A percentile compares a stretch with the other conserved stretches of the same genome.
These are phyloP conservation scores for Matsumurasca onukii DNA, from an alignment of 1,140 invertebrate species.

Conservation along the genomic window DNA sequence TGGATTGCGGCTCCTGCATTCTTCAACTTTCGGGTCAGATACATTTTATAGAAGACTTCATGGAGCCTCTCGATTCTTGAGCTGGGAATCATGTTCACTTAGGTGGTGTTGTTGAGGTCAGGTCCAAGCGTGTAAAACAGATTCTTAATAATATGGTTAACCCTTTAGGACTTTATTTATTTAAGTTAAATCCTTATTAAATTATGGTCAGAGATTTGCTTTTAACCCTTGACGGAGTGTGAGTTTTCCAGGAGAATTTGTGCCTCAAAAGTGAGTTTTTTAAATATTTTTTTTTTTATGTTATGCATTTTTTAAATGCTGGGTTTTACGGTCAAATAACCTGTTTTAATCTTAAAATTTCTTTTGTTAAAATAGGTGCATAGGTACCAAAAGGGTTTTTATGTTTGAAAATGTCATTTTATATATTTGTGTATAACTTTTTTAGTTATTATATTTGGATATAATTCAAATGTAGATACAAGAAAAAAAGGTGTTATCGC, in stretches of 20 bases:
- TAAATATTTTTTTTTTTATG: neutral
- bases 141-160: neutral
- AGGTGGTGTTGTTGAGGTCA: conserved; percentile 59
- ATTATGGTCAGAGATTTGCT: neutral
- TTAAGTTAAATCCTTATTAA: neutral
- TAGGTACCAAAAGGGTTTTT: neutral
- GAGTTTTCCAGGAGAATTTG: neutral
- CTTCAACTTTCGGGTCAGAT: conserved; percentile 82
- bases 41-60: conserved; percentile 81
- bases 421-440: no score
- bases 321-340: no score
- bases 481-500: no score
- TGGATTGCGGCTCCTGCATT: conserved; percentile 76
- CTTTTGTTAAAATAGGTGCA: neutral
- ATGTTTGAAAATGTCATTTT: no score
- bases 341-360: no score
- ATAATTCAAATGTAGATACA: no score
- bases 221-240: neutral
- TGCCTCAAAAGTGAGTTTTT: neutral
- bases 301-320: no score
- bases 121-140: neutral
- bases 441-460: no score
- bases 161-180: conserved; percentile 2
- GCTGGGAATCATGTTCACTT: conserved; percentile 83
- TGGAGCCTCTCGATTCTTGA: conserved; percentile 76